Base-by-base conservation (phyloP, 2,888 invertebrate genomes). In the Furcula furcula region DNA sequence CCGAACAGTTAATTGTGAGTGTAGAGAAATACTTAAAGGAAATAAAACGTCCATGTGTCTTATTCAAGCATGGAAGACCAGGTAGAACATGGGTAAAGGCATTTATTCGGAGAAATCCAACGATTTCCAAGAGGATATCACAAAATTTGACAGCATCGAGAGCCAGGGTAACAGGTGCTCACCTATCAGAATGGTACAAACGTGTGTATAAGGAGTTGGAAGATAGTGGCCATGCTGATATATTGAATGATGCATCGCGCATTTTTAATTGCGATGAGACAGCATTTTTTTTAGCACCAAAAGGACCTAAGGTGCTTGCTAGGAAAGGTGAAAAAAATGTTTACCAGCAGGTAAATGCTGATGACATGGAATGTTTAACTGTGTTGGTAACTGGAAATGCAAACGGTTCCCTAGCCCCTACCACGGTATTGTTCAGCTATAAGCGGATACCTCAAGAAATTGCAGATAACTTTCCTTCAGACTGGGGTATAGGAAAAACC, bases 401-500 rank as follows among this genome's bases (percentile, higher is more conserved):
- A 10, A 20, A 31, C n/a, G 46, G 42, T 10, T 15, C 30, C 10
- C 18, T 46, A 12, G 40, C 42, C 10, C 40, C 46, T n/a, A 39
- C 46, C 9, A 42, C 36, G 28, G 26, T 38, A 10, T 10, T 43
- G 12, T 43, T 30, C 23, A 33, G 12, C 3, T 36, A 40, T 16
- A 40, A 35, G 16, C 10, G 26, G 7, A 33, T 39, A 7, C 32
- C 40, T 16, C 15, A 31, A 10, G 36, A 39, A 30, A 43, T 51
- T 23, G 29, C 40, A 29, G 61, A 67, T 6, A 54, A 40, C 21
- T 50, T 73, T 26, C 69, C 71, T 31, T 29, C 46, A 41, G 55
- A 45, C 7, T 83, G 76, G 76, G 63, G 64, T 25, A 33, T 74
- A 16, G 79, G 76, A 36, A 68, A 58, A 39, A 71, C 73, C 2